phyloP scores from a whole-genome alignment of 2,888 invertebrate genomes.

The Ophion ellenae region DNA sequence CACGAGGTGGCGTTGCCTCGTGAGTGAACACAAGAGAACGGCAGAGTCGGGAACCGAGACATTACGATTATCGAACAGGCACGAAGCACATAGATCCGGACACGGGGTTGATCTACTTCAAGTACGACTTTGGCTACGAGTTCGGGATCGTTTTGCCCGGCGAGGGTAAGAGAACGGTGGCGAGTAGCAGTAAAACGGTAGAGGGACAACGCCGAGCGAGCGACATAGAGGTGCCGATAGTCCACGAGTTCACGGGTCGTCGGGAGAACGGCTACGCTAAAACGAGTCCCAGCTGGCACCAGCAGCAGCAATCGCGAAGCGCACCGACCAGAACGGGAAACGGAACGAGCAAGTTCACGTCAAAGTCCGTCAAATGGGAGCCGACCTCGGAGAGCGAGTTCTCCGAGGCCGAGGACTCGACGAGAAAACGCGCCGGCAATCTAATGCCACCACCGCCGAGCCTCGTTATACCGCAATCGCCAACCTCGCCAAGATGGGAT shows the following conservation, averaged over 20 bases:
- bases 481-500: conserved; percentile 81
- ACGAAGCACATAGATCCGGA: conserved; percentile 91
- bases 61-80: conserved; percentile 83
- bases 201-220: conserved; percentile 85
- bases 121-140: conserved; percentile 92
- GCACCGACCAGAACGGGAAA: conserved; percentile 51
- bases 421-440: conserved; percentile 78
- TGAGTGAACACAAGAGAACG: conserved; percentile 5
- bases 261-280: conserved; percentile 79
- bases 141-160: conserved; percentile 90
- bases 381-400: conserved; percentile 87
- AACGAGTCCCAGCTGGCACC: conserved; percentile 67
- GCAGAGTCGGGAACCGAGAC: conserved; percentile 29
- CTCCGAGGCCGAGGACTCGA: conserved; percentile 86
- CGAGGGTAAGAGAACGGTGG: conserved; percentile 85
- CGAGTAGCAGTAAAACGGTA: conserved; percentile 83
- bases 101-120: conserved; percentile 91
- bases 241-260: conserved; percentile 86
- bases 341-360: conserved; percentile 67
- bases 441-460: conserved; percentile 72
- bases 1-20: background rate
- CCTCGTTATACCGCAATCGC: conserved; percentile 78
- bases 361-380: conserved; percentile 86
- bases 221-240: conserved; percentile 88
- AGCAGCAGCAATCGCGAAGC: conserved; percentile 31